phyloP scores from a whole-genome alignment of 23 tunicate genomes.

The Styela clava region DNA sequence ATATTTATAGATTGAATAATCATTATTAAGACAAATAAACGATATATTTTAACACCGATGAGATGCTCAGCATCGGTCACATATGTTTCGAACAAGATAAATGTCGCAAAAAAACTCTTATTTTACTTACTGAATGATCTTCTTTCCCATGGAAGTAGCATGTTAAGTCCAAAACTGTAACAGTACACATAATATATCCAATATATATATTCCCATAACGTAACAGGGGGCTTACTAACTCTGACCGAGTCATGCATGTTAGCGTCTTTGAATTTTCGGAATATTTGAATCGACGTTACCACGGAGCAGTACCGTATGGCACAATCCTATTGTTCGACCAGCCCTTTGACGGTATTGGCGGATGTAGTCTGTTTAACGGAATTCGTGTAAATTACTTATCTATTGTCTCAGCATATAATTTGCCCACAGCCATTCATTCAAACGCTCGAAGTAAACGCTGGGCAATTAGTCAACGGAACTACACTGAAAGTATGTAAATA shows the following conservation, averaged over 20 bases:
- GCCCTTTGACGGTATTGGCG: too few relatives aligned
- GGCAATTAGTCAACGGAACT: background rate
- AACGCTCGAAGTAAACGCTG: background rate
- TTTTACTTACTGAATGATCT: slow-evolving; percentile 28
- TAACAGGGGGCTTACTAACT: slow-evolving; percentile 6
- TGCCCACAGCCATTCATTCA: background rate
- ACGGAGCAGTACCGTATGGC: background rate
- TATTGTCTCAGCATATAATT: too few relatives aligned
- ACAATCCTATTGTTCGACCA: background rate
- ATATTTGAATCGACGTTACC: too few relatives aligned
- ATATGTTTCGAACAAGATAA: too few relatives aligned
- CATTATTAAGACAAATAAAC: too few relatives aligned
- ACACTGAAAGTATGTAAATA: background rate
- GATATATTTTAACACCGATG: too few relatives aligned
- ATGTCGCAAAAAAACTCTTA: too few relatives aligned
- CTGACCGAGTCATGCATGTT: background rate
- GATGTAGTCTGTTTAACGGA: too few relatives aligned
- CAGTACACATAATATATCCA: slow-evolving; percentile 32
- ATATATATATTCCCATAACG: slow-evolving; percentile 6
- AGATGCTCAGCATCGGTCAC: too few relatives aligned
- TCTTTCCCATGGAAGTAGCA: slow-evolving; percentile 21
- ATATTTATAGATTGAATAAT: too few relatives aligned
- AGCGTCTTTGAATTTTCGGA: background rate
- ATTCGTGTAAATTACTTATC: too few relatives aligned
- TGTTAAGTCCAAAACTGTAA: slow-evolving; percentile 24